A percentile compares a stretch with the other conserved stretches of the same genome.
Evolutionary conservation across 2,888 invertebrate genomes (phyloP).

Genomic region (Andrena haemorrhoa): DNA sequence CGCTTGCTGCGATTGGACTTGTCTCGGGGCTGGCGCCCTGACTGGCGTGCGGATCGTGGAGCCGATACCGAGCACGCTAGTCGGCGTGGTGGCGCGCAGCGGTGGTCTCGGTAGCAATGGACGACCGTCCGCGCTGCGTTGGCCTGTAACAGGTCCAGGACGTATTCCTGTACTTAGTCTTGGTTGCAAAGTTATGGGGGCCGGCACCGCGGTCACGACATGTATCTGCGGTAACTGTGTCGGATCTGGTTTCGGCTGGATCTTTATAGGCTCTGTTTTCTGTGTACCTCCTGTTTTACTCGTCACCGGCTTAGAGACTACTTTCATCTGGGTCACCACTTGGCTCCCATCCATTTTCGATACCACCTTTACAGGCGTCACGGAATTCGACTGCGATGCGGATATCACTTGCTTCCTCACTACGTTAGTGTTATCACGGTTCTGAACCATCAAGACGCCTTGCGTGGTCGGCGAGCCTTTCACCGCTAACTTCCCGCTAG

Average conservation of each 20-base stretch:
- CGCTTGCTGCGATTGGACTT: constrained; percentile 64
- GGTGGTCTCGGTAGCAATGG: constrained; percentile 80
- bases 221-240: constrained; percentile 82
- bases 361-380: constrained; percentile 82
- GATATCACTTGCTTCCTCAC: constrained; percentile 82
- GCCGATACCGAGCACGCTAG: constrained; percentile 77
- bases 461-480: constrained; percentile 83
- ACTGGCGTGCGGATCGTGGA: constrained; percentile 78
- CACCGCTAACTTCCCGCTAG: constrained; percentile 84
- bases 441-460: constrained; percentile 83
- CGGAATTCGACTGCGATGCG: constrained; percentile 76
- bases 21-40: constrained; percentile 73
- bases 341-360: constrained; percentile 83
- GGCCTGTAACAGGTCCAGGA: constrained; percentile 71
- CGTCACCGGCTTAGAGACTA: constrained; percentile 78
- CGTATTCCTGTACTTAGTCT: constrained; percentile 76
- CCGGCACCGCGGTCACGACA: constrained; percentile 81
- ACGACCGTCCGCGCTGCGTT: constrained; percentile 77
- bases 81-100: constrained; percentile 76
- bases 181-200: constrained; percentile 77
- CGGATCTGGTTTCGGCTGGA: constrained; percentile 83
- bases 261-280: constrained; percentile 82
- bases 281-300: constrained; percentile 69
- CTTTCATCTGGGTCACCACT: constrained; percentile 83
- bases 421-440: constrained; percentile 79